A percentile compares a stretch with the other conserved stretches of the same genome.
Evolutionary conservation across 2,797 vertebrate genomes (phyloP).

Genomic region (Neoniphon sammara): DNA sequence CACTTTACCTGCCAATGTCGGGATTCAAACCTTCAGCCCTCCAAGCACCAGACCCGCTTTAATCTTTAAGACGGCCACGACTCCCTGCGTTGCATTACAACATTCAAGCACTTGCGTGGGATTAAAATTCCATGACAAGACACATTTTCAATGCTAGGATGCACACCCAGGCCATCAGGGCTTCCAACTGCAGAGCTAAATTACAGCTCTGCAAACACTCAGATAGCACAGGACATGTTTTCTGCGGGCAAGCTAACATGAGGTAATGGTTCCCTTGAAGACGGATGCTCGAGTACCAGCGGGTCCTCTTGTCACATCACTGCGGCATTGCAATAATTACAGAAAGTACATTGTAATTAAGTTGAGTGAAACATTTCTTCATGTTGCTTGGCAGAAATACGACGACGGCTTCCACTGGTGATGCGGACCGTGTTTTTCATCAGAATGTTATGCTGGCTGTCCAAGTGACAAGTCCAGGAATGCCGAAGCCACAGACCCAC

Average conservation of each 20-base stretch:
- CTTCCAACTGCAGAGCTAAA: background rate
- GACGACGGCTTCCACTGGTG: slow-evolving; percentile 24
- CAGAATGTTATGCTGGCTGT: slow-evolving; percentile 61
- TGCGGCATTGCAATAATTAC: slow-evolving; percentile 39
- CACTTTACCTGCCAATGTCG: too few relatives aligned
- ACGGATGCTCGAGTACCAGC: background rate
- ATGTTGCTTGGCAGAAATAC: slow-evolving; percentile 46
- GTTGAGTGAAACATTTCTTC: slow-evolving; percentile 53
- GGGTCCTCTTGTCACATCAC: slow-evolving; percentile 2
- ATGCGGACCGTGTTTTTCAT: slow-evolving; percentile 63
- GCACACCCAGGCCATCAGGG: background rate
- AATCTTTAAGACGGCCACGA: too few relatives aligned
- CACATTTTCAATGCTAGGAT: background rate
- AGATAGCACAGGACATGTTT: background rate
- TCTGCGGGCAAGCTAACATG: slow-evolving; percentile 9
- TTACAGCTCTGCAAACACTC: background rate
- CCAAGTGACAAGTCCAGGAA: slow-evolving; percentile 70
- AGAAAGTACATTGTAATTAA: slow-evolving; percentile 51
- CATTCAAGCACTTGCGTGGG: background rate
- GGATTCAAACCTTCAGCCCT: too few relatives aligned
- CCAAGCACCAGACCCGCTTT: too few relatives aligned
- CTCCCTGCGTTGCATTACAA: too few relatives aligned
- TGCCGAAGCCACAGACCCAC: slow-evolving; percentile 61
- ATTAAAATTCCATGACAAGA: background rate
- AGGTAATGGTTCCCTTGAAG: slow-evolving; percentile 31